Evolutionary conservation across 2,113 vertebrate species (phyloP).

Genomic region (Myrmecophaga tridactyla): DNA sequence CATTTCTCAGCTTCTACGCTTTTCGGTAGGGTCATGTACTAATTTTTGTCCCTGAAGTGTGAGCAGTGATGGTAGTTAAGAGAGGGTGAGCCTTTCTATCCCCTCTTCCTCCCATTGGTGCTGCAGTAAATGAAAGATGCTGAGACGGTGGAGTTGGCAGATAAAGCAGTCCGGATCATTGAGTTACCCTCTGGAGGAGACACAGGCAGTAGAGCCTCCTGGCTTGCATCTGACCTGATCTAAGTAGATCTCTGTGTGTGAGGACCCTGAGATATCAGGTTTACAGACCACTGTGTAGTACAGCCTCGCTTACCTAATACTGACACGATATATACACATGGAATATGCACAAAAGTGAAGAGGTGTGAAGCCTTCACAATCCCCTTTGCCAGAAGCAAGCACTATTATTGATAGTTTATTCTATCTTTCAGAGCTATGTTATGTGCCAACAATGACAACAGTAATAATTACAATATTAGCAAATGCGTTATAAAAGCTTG

Average conservation of each 20-base stretch:
- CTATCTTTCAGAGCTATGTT: background rate
- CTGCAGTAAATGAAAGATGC: background rate
- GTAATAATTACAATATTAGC: background rate
- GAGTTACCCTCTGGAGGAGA: background rate
- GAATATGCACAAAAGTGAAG: background rate
- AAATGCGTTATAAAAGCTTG: background rate
- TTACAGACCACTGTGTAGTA: background rate
- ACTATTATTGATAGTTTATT: background rate
- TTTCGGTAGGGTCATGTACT: background rate
- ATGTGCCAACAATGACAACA: background rate
- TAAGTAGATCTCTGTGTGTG: background rate
- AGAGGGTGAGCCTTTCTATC: background rate
- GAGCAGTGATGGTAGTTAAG: background rate
- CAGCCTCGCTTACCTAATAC: background rate
- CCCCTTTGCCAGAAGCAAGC: background rate
- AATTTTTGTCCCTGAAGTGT: background rate
- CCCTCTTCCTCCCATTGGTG: accelerated
- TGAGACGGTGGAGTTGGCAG: background rate
- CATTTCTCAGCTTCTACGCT: background rate
- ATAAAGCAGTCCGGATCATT: background rate
- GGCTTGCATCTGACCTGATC: background rate
- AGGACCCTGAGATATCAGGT: background rate
- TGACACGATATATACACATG: background rate
- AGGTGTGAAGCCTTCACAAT: background rate
- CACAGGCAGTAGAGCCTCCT: background rate